phyloP scores from a whole-genome alignment of 2,888 invertebrate genomes.

The Hyles lineata region DNA sequence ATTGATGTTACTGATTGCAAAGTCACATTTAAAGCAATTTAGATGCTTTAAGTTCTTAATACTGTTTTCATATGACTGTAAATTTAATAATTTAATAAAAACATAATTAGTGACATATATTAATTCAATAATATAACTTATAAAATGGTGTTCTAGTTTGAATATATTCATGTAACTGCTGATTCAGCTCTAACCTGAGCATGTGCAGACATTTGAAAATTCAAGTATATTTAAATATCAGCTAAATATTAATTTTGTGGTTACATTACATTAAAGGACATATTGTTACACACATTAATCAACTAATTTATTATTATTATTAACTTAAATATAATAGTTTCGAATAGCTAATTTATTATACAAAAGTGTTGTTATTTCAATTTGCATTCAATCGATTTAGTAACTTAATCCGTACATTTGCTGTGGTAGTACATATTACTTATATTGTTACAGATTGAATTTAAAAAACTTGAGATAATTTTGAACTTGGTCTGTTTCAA shows the following conservation, averaged over 20 bases:
- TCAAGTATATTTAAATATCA: neutral
- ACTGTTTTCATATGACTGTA: too few relatives aligned
- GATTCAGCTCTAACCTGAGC: neutral
- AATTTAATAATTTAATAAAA: neutral
- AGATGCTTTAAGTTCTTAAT: neutral
- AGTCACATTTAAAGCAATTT: neutral
- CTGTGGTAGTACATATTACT: too few relatives aligned
- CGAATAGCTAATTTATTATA: too few relatives aligned
- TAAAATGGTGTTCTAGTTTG: conserved; percentile 1
- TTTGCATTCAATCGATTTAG: too few relatives aligned
- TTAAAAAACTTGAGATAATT: too few relatives aligned
- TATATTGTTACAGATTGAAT: too few relatives aligned
- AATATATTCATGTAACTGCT: neutral
- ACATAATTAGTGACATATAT: neutral
- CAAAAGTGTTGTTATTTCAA: too few relatives aligned
- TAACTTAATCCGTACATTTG: too few relatives aligned
- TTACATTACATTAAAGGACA: neutral
- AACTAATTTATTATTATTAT: neutral
- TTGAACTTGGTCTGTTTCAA: too few relatives aligned
- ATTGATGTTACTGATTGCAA: neutral
- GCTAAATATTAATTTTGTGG: neutral
- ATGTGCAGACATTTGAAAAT: neutral
- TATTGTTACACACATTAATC: neutral
- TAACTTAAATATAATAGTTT: too few relatives aligned
- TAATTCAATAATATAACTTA: neutral